Conservation (phyloP, 23 tunicate genomes). For the Ascidia mentula region DNA sequence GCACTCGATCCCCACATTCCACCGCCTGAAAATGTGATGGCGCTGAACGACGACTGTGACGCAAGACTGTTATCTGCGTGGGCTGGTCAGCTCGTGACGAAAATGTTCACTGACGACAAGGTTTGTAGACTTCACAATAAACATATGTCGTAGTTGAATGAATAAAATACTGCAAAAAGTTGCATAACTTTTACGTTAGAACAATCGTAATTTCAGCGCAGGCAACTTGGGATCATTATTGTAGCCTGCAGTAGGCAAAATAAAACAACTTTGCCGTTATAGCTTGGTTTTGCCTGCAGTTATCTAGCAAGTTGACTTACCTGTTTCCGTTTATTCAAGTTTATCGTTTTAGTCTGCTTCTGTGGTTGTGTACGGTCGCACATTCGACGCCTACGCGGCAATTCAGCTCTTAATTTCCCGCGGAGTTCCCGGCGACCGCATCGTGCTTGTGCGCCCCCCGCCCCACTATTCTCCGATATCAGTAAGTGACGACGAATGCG, state of each 20-base stretch:
- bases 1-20: constrained; percentile 21
- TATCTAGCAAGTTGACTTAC: too few species aligned
- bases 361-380: constrained; percentile 72
- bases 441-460: constrained; percentile 74
- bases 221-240: too few species aligned
- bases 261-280: too few species aligned
- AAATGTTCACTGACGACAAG: background rate
- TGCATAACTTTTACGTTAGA: too few species aligned
- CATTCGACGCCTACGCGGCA: constrained; percentile 59
- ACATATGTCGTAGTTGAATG: too few species aligned
- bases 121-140: too few species aligned
- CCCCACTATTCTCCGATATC: constrained; percentile 32
- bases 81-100: constrained; percentile 23
- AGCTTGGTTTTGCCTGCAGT: too few species aligned
- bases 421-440: constrained; percentile 57
- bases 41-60: constrained; percentile 67
- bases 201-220: too few species aligned
- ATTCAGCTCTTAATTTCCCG: constrained; percentile 45
- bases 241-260: too few species aligned
- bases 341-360: background rate
- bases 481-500: constrained; percentile 45
- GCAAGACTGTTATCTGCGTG: constrained; percentile 26
- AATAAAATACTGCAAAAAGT: too few species aligned
- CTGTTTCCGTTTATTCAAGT: too few species aligned
- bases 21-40: constrained; percentile 68